These are phyloP conservation scores for Rhynchopsitta pachyrhyncha DNA, from an alignment of 2,113 vertebrate genomes.

Conservation along the genomic window DNA sequence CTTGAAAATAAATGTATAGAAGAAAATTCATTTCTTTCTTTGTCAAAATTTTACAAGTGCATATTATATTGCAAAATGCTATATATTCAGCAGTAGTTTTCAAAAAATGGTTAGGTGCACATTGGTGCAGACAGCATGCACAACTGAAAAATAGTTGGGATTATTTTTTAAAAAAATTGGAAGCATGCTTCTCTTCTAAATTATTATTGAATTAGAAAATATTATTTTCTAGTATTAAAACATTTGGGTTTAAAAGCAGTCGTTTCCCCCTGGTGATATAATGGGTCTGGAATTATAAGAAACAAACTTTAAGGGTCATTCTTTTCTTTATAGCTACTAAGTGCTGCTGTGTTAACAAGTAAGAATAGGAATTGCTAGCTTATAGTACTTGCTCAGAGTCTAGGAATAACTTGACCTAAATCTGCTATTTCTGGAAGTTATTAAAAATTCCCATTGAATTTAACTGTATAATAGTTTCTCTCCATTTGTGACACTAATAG, in stretches of 20 bases:
- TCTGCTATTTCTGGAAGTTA: background rate
- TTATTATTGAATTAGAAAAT: background rate
- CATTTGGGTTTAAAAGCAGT: background rate
- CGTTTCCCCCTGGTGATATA: background rate
- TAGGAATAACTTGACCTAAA: conserved; percentile 12
- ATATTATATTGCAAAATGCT: background rate
- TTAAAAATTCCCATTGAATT: background rate
- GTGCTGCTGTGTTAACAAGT: background rate
- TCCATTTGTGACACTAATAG: background rate
- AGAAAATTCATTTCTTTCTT: background rate
- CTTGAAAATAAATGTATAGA: background rate
- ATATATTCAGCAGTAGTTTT: background rate
- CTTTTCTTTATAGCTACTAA: background rate
- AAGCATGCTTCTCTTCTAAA: background rate
- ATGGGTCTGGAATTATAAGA: background rate
- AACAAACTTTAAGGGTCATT: background rate
- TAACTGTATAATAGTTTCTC: background rate
- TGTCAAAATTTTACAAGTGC: background rate
- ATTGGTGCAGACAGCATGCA: background rate
- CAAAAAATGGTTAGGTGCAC: background rate
- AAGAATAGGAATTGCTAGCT: background rate
- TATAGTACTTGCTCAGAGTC: background rate
- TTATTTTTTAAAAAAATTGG: background rate
- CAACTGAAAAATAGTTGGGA: background rate
- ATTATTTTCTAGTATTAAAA: background rate